Evolutionary conservation across 2,113 vertebrate genomes (phyloP).

Genomic region (Eonycteris spelaea): DNA sequence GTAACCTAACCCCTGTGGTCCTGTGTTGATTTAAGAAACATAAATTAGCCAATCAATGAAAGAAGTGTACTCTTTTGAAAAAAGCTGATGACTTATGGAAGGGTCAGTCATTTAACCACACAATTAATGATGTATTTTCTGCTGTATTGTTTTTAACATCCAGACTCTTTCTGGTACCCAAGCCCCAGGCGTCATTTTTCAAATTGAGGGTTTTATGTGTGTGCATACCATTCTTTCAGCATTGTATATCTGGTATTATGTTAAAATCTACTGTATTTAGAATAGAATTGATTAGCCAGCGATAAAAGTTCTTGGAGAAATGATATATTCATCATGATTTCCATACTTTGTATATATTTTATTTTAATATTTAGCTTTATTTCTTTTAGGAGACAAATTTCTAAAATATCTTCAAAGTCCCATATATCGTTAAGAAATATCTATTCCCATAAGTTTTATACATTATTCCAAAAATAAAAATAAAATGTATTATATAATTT

Average conservation of each 20-base stretch:
- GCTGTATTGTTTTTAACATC: conserved; percentile 2
- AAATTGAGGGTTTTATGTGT: neutral
- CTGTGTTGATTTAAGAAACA: conserved; percentile 76
- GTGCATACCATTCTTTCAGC: neutral
- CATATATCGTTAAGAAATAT: neutral
- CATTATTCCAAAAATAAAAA: neutral
- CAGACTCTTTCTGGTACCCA: neutral
- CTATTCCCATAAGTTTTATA: neutral
- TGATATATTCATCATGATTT: neutral
- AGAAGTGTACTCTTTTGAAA: conserved; percentile 66
- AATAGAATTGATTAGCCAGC: neutral
- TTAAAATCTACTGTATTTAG: neutral
- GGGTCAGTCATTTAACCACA: conserved; percentile 28
- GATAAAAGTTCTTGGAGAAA: neutral
- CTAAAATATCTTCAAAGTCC: neutral
- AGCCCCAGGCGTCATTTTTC: neutral
- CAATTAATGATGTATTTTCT: conserved; percentile 82
- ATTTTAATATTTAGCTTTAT: neutral
- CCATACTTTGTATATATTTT: neutral
- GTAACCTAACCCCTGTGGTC: conserved; percentile 31
- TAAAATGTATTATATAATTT: neutral
- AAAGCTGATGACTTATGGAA: conserved; percentile 57
- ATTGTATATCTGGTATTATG: neutral
- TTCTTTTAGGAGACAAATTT: neutral
- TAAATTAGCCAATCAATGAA: conserved; percentile 62